Base-by-base conservation (phyloP, 2,113 vertebrate species). In the Albula goreensis region DNA sequence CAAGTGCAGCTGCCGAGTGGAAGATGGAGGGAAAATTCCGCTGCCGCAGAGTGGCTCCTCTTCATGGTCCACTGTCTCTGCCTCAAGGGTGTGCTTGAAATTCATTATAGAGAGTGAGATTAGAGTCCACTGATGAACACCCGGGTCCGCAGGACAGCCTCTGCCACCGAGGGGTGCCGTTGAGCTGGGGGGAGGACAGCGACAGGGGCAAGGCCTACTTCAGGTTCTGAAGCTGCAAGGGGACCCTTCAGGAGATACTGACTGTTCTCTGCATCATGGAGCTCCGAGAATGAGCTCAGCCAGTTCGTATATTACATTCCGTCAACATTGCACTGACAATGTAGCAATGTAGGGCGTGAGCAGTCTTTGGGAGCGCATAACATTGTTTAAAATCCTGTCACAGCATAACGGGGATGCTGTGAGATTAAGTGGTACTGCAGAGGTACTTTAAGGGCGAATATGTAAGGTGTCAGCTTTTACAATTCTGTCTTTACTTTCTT, bases 21-120 rank as follows among this genome's bases (percentile, higher is more conserved):
- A 66, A 66, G 22, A 66, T 90, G 89, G 70, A 74, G 70, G 70
- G 70, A 74, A 74, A 74, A 74, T 74, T 74, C 70, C n/a, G 70
- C 70, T 74, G 70, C 70, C 70, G 70, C 70, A 74, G 70, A 74
- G 70, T 74, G 70, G 70, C 70, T 74, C 70, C 70, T 74, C 89
- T 87, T 70, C 91, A 81, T 90, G 91, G 89, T 91, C 88, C 89
- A 87, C 0, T 91, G 87, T 94, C 80, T 78, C n/a, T 89, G 83
- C 95, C 95, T 95, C 94, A 94, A 91, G 95, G 92, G 94, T 94
- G 3, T 95, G 70, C 70, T 74, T 74, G 70, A 74, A 74, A 74
- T 74, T 74, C 70, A 74, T 74, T 74, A 74, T n/a, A 74, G 70
- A 74, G 22, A 74, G 70, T 74, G n/a, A 74, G 70, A 22, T 74